Base-by-base conservation (phyloP, 2,888 invertebrate species). In the Lepidochrysops patricia region DNA sequence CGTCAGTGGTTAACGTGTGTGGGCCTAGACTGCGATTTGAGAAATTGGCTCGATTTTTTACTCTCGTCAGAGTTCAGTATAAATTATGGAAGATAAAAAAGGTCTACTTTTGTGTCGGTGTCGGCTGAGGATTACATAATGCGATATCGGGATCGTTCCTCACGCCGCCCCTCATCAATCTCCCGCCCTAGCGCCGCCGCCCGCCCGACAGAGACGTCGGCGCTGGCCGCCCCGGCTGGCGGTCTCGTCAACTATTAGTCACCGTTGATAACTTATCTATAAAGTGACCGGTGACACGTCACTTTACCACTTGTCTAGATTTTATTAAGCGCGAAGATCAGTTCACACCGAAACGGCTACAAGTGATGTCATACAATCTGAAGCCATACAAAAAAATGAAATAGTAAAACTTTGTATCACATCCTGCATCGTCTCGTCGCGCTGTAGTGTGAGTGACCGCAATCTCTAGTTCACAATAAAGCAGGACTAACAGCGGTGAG, bases 81-180 rank as follows among this genome's bases (percentile, higher is more conserved):
- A 50, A 50, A 50, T 50, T 50, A 26, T 50, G 50, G n/a, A 26
- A 50, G 50, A 50, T 50, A 50, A 50, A 50, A 50, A 50, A 26
- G 50, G 50, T 50, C 50, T 6, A 26, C 25, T 50, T 50, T 50
- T 50, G 50, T 50, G 26, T 26, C 25, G 23, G 23, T 49, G 49
- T 49, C 25, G 50, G 26, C 15, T 6, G 12, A 26, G 43, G 43
- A 43, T 43, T 43, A 43, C 26, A 25, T 25, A 25, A 26, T 26
- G 50, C 50, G 50, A 26, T 50, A 50, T 50, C 50, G 50, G 50
- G 25, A 26, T 50, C 26, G n/a, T 50, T 26, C 50, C 50, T 50
- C 50, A 50, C 50, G 50, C 50, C 26, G 26, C 50, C 26, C 50
- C 13, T 50, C 50, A 50, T 50, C 50, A 50, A 50, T 50, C 50